Conservation (phyloP, 2,113 vertebrate species). For the Myocastor coypus region DNA sequence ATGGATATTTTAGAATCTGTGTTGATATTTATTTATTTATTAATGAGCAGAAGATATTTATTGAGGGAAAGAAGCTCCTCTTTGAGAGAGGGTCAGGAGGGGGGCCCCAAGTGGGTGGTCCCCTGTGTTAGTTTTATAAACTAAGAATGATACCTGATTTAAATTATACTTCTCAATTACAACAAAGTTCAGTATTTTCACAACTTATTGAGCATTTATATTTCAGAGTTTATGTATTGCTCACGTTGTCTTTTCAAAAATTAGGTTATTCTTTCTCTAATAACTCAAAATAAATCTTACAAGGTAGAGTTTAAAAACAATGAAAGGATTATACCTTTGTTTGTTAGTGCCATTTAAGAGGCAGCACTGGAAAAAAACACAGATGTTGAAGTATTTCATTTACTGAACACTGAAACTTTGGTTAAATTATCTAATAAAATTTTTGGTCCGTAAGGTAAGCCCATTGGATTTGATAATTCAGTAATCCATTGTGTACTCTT, state of each 20-base stretch:
- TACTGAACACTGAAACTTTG: background rate
- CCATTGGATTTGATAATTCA: conserved; percentile 45
- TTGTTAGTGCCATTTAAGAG: background rate
- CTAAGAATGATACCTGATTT: conserved; percentile 46
- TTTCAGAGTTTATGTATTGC: background rate
- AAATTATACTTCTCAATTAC: conserved; percentile 43
- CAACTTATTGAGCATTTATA: conserved; percentile 8
- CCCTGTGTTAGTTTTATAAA: too few relatives aligned
- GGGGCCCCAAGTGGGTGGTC: too few relatives aligned
- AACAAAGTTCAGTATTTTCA: conserved; percentile 33
- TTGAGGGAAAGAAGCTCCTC: too few relatives aligned
- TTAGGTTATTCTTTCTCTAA: background rate
- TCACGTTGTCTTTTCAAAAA: conserved; percentile 38
- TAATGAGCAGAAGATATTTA: too few relatives aligned
- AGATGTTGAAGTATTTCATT: background rate
- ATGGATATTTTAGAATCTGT: conserved; percentile 19
- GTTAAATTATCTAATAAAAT: conserved; percentile 3
- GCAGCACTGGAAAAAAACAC: background rate
- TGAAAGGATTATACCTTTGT: background rate
- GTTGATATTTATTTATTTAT: too few relatives aligned
- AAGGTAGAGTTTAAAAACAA: conserved; percentile 26
- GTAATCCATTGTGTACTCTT: conserved; percentile 42
- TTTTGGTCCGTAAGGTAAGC: conserved; percentile 46
- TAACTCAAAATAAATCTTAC: conserved; percentile 56
- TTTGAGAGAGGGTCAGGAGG: too few relatives aligned